Base-by-base conservation (phyloP, 1,140 invertebrate species). In the Cryptotermes secundus region DNA sequence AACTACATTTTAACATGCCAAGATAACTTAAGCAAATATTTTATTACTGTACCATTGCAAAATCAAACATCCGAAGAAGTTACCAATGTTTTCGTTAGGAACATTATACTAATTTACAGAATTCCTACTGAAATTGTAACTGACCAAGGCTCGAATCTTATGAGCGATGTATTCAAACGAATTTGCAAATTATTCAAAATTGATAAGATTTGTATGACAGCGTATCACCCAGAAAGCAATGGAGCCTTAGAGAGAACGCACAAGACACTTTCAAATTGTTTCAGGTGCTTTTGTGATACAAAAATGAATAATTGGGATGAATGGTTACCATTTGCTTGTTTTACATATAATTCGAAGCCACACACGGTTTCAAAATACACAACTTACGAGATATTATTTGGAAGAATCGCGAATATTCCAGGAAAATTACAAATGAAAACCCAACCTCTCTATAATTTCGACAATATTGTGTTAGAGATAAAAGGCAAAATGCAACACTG, bases 1-100 rank as follows among this genome's bases (percentile, higher is more conserved):
- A 87, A 87, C 84, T 88, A 86, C 84, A 86, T 89, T 45, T 53
- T 89, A 6, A 88, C 88, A 3, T 81, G 87, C 45, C 87, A 89
- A 83, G 87, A 88, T 83, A 82, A 87, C 31, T 72, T 90, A 31
- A 87, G 87, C 0, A 89, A 89, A 86, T 89, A 86, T 80, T 84
- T 83, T 2, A 36, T 84, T 19, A 86, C 87, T 0, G 38, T 83
- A 3, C 81, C 88, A 6, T 12, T 89, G 35, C 85, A 81, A 0
- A 86, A 88, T 85, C 84, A 87, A 36, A 85, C n/a, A n/a, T n/a
- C 87, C n/a, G 80, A 83, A 80, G 87, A 86, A 26, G 83, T 89
- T n/a, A 86, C 87, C 9, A 82, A 85, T 34, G 81, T 79, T 35
- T 87, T 88, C n/a, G 81, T 88, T 1, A 86, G 86, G 80, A 7